Conservation (phyloP, 2,797 vertebrate species). For the Enteromius treurensis region DNA sequence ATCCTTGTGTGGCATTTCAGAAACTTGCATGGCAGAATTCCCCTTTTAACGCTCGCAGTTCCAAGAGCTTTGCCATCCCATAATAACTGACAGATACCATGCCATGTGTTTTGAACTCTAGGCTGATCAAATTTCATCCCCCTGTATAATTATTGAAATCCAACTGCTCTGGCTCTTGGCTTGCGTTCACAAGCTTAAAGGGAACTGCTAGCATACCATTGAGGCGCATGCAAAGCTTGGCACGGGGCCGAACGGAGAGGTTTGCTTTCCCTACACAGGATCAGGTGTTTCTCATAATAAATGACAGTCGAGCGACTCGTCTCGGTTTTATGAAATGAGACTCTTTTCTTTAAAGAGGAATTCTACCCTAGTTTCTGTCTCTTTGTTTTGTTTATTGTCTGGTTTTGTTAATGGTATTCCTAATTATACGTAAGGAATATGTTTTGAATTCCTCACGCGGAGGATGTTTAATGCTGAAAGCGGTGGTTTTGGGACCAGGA, state of each 20-base stretch:
- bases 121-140: slow-evolving; percentile 56
- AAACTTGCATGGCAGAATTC: slow-evolving; percentile 51
- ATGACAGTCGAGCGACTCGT: slow-evolving; percentile 36
- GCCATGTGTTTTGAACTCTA: slow-evolving; percentile 55
- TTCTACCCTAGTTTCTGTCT: slow-evolving; percentile 31
- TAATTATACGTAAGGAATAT: slow-evolving; percentile 36
- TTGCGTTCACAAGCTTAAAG: slow-evolving; percentile 53
- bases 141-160: slow-evolving; percentile 57
- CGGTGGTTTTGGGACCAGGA: slow-evolving; percentile 19
- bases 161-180: slow-evolving; percentile 44
- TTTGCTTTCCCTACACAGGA: slow-evolving; percentile 26
- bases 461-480: slow-evolving; percentile 26
- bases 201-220: slow-evolving; percentile 50
- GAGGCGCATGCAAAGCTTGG: slow-evolving; percentile 42
- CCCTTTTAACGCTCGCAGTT: slow-evolving; percentile 42
- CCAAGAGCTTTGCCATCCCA: slow-evolving; percentile 42
- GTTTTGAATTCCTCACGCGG: slow-evolving; percentile 14
- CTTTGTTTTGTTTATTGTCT: slow-evolving; percentile 39
- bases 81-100: slow-evolving; percentile 53
- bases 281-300: slow-evolving; percentile 58
- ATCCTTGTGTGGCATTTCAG: slow-evolving; percentile 46
- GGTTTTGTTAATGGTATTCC: slow-evolving; percentile 18
- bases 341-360: slow-evolving; percentile 42
- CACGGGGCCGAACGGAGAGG: slow-evolving; percentile 16
- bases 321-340: slow-evolving; percentile 44